Evolutionary conservation across 1,140 invertebrate species (phyloP), one percentile per base, ranked within the genome.

Genomic region (Pemphigus obesinymphae): DNA sequence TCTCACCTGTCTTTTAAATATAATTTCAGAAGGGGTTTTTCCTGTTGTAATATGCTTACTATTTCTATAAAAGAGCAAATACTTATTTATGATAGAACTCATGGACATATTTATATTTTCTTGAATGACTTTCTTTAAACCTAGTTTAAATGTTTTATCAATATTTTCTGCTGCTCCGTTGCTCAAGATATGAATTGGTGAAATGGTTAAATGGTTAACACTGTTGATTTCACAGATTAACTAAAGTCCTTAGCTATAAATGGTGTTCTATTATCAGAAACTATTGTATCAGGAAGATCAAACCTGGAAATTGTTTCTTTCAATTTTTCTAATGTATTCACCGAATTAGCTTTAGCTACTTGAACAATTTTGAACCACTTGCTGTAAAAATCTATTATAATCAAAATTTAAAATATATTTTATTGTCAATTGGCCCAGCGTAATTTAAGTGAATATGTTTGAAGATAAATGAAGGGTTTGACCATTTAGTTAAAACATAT

Each of bases 351-450:
- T 4, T 83, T 82, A 80, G 68, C 83, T 17, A 70, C 63, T 26
- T 84, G 53, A 26, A 78, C 63, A 26, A 88, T 84, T 78, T 88
- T 86, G 7, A 85, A 84, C 86, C 87, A 89, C 73, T 88, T 88
- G 0, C 86, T 85, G 83, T 85, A 85, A 7, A 86, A 84, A 83
- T 89, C 87, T 7, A 87, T 85, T 8, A 88, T 78, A 3, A 89
- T 81, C 13, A 88, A 82, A 83, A 86, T n/a, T n/a, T n/a, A n/a
- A n/a, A n/a, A n/a, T n/a, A 88, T 53, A 78, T 83, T 23, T 83
- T 83, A 53, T 84, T 84, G 11, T 84, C 55, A 37, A 86, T 85
- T 13, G 85, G 85, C 43, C 87, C 86, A 34, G 84, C 85, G 72
- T 83, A 83, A 58, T 85, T 84, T 3, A 82, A 8, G 68, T 85